A percentile compares a stretch with the other conserved stretches of the same genome.
phyloP scores from a whole-genome alignment of 2,888 invertebrate genomes.

The Ochropacha duplaris region DNA sequence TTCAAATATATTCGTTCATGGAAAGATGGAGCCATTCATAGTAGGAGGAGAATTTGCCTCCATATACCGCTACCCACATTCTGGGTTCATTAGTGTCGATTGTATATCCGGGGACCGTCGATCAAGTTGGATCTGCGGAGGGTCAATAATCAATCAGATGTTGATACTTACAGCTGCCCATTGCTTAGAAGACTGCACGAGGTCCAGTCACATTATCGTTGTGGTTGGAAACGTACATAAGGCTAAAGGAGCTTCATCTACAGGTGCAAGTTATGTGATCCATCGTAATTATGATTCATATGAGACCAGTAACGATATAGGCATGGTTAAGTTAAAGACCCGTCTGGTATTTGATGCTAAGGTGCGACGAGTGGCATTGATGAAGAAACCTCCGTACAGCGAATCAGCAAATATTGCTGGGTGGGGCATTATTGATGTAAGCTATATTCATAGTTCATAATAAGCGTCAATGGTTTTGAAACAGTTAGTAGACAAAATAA shows the following conservation, averaged over 20 bases:
- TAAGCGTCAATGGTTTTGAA: no score
- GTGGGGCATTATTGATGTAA: slow-evolving; percentile 35
- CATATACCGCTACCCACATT: slow-evolving; percentile 28
- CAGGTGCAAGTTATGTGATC: not conserved
- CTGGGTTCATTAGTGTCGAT: slow-evolving; percentile 21
- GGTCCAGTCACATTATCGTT: not conserved
- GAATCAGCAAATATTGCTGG: slow-evolving; percentile 27
- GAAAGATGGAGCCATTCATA: slow-evolving; percentile 22
- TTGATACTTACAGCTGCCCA: slow-evolving; percentile 46
- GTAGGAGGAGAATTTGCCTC: slow-evolving; percentile 23
- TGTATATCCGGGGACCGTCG: slow-evolving; percentile 4
- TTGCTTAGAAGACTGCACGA: slow-evolving; percentile 22
- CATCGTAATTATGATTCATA: slow-evolving; percentile 13
- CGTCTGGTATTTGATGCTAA: slow-evolving; percentile 12
- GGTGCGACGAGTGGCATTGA: slow-evolving; percentile 26
- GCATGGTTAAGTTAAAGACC: slow-evolving; percentile 12
- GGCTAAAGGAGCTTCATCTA: not conserved
- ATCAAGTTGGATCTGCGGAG: slow-evolving; percentile 32
- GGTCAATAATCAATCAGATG: slow-evolving; percentile 41
- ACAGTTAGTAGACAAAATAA: no score
- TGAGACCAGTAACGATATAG: slow-evolving; percentile 20
- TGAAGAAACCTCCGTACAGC: slow-evolving; percentile 19
- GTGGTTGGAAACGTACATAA: slow-evolving; percentile 19
- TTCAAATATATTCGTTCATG: not conserved
- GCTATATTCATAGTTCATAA: slow-evolving; percentile 5